Evolutionary conservation across 2,797 vertebrate genomes (phyloP).

Genomic region (Eptatretus atami): DNA sequence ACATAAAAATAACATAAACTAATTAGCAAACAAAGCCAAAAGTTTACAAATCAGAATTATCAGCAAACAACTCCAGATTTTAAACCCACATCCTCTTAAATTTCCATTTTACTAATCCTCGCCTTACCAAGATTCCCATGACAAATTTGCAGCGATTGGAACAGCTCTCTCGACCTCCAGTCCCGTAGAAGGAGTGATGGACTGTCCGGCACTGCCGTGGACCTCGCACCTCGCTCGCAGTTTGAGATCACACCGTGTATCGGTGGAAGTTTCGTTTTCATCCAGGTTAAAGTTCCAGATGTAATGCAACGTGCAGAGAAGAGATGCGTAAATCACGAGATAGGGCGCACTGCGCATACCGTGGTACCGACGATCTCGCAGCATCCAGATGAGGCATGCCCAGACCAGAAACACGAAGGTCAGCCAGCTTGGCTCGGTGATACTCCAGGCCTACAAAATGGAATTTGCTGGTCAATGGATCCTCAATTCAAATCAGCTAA

Average conservation of each 20-base stretch:
- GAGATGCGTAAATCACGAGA: constrained; percentile 46
- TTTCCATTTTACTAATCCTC: no score
- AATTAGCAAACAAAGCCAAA: no score
- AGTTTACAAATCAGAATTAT: no score
- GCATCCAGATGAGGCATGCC: constrained; percentile 75
- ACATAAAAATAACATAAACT: no score
- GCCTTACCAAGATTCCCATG: no score
- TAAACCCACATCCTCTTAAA: no score
- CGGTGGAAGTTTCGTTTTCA: constrained; percentile 29
- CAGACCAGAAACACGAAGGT: constrained; percentile 75
- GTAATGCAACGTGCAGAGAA: constrained; percentile 45
- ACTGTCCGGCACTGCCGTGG: constrained; percentile 30
- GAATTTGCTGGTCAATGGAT: no score
- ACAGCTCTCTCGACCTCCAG: no score
- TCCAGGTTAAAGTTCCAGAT: constrained; percentile 63
- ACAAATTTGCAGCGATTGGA: no score
- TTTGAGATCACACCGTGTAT: constrained; percentile 33
- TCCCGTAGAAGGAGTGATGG: constrained; percentile 13
- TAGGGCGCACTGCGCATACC: constrained; percentile 62
- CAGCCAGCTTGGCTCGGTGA: constrained; percentile 85
- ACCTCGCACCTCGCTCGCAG: constrained; percentile 37
- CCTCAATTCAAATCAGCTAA: no score
- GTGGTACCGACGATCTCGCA: constrained; percentile 37
- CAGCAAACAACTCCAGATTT: no score
- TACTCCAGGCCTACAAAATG: constrained; percentile 56